Evolutionary conservation across 2,797 vertebrate genomes (phyloP), one percentile per base, ranked within the genome.

Genomic region (Fundulus diaphanus): DNA sequence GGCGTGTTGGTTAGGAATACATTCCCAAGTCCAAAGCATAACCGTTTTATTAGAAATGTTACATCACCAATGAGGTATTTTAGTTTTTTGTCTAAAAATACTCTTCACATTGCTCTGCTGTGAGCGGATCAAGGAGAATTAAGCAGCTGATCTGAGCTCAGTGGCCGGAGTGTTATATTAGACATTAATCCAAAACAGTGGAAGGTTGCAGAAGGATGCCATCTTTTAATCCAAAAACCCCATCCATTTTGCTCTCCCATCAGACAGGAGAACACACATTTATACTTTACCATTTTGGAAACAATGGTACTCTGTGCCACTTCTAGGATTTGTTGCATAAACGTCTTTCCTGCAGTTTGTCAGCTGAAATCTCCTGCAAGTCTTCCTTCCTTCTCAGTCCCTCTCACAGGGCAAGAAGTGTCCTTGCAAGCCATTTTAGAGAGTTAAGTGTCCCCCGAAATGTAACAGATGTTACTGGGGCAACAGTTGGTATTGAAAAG

Each of bases 401-500:
- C 80, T 27, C 79, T 81, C 65, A 61, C 54, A 51, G 86, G 80
- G 73, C 78, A 72, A 69, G 73, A 75, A 88, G 79, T 82, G 81
- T 85, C 85, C 88, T 80, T 74, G 85, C 65, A 84, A 89, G 89
- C 76, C 78, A 71, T 79, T 82, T 80, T 71, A 48, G 84, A 37
- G 77, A 79, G 81, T 90, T n/a, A n/a, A 83, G 83, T 82, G 73
- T 85, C 85, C 87, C 79, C 68, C 88, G 89, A 87, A 87, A 88
- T 92, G 94, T 93, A 93, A 95, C 96, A 96, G 96, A 96, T 96
- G 96, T 95, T 95, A 94, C 88, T 90, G 89, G 89, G 94, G 94
- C 96, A 96, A 96, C 96, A 96, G 95, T 96, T 96, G 94, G 95
- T 95, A 94, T 89, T 90, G 90, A 90, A 90, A 77, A 90, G 95